Evolutionary conservation across 2,113 vertebrate species (phyloP), one percentile per base, ranked within the genome.

Genomic region (Apeltes quadracus): DNA sequence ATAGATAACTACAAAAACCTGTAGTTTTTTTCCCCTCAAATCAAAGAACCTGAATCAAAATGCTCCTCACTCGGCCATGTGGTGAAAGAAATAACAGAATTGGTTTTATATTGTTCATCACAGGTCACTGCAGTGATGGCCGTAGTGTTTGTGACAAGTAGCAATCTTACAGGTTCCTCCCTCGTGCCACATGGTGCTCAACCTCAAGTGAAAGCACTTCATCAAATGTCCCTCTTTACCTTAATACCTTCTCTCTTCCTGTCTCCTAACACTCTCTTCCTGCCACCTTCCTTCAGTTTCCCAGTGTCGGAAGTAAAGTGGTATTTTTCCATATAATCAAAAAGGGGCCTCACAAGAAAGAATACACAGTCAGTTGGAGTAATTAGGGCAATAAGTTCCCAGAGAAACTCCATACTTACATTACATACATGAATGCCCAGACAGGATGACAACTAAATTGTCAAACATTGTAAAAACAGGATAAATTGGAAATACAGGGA

Each of bases 401-500:
- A 48, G 78, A 56, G 72, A 78, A 89, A 88, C 78, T 81, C 66
- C 68, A 61, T 64, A 71, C 69, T 64, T 79, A 82, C 83, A 29
- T 29, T 29, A 29, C 29, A n/a, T n/a, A n/a, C n/a, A n/a, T n/a
- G n/a, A n/a, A n/a, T n/a, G n/a, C n/a, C n/a, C n/a, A n/a, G n/a
- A n/a, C n/a, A n/a, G 72, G 25, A 69, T 84, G 84, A 87, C 87
- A 79, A 84, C 82, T 59, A 43, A 43, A 73, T 63, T 84, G n/a
- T n/a, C n/a, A n/a, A n/a, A n/a, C n/a, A n/a, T n/a, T n/a, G n/a
- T n/a, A n/a, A n/a, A n/a, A n/a, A n/a, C n/a, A n/a, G n/a, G n/a
- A n/a, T n/a, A 86, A 88, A 88, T 75, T 84, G 75, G 56, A 86
- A 71, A 81, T 55, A 72, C 77, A 81, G n/a, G 54, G 51, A 69